phyloP scores from a whole-genome alignment of 1,140 invertebrate species.

The Camponotus pennsylvanicus region DNA sequence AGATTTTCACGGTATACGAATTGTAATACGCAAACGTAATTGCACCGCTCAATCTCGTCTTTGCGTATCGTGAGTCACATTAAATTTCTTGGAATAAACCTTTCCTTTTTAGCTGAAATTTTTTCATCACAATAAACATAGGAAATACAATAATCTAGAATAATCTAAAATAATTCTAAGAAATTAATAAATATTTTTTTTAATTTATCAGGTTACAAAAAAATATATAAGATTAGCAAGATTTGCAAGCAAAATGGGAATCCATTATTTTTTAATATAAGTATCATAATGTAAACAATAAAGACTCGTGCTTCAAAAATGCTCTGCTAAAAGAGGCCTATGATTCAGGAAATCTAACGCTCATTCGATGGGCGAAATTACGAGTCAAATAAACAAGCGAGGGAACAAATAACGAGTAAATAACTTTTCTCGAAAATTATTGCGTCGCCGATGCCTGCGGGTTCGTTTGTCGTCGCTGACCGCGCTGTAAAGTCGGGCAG shows the following conservation, averaged over 20 bases:
- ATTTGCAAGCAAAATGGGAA: too few species aligned
- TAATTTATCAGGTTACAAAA: too few species aligned
- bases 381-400: slow-evolving; percentile 9
- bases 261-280: too few species aligned
- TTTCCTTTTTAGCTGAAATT: neutral
- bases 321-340: too few species aligned
- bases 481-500: slow-evolving; percentile 50
- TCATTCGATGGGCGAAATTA: neutral
- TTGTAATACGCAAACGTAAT: neutral
- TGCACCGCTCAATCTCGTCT: neutral
- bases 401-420: neutral
- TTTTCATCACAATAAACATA: neutral
- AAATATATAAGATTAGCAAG: too few species aligned
- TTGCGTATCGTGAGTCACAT: neutral
- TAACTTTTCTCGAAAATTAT: neutral
- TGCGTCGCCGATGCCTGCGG: neutral
- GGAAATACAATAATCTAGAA: too few species aligned
- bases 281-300: too few species aligned
- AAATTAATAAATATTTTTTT: too few species aligned
- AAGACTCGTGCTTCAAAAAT: too few species aligned
- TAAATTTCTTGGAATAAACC: neutral
- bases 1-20: slow-evolving; percentile 43
- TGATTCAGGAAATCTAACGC: too few species aligned
- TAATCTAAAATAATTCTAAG: too few species aligned
- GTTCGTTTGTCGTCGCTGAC: slow-evolving; percentile 28